Percentiles rank a stretch among this genome's conserved stretches.
phyloP scores from a whole-genome alignment of 2,888 invertebrate genomes.

The Oithona nana region DNA sequence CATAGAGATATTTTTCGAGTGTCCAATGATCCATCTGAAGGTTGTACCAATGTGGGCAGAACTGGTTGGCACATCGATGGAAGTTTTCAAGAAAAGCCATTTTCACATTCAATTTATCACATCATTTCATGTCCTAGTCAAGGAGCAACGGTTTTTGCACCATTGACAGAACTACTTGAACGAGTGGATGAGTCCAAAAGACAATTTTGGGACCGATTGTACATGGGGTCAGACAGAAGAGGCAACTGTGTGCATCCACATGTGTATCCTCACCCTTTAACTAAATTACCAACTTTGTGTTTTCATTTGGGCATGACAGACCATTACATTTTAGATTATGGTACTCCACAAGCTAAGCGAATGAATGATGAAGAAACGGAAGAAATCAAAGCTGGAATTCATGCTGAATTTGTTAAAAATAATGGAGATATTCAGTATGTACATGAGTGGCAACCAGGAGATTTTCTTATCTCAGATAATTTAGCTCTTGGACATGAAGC shows the following conservation, averaged over 20 bases:
- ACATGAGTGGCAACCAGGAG: constrained; percentile 20
- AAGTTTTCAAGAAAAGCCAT: constrained; percentile 19
- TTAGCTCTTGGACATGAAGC: constrained; percentile 20
- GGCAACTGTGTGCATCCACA: constrained; percentile 18
- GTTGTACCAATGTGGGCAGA: constrained; percentile 20
- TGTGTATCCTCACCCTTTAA: constrained; percentile 18
- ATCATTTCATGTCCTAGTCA: constrained; percentile 9
- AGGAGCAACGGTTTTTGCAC: constrained; percentile 17
- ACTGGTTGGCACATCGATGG: constrained; percentile 21
- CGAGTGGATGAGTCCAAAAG: not conserved
- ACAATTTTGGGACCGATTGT: not conserved
- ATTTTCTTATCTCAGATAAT: constrained; percentile 21
- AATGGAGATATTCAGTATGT: not conserved
- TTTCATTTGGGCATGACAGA: constrained; percentile 21
- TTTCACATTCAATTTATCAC: constrained; percentile 8
- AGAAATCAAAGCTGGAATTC: constrained; percentile 18
- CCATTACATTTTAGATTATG: constrained; percentile 19
- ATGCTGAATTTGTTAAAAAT: constrained; percentile 19
- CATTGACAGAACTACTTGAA: not conserved
- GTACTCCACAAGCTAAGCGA: constrained; percentile 8
- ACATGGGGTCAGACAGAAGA: constrained; percentile 1
- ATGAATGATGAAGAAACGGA: constrained; percentile 18
- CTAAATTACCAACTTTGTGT: constrained; percentile 18
- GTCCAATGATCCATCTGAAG: constrained; percentile 20
- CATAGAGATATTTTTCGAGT: constrained; percentile 21